Evolutionary conservation across 2,797 vertebrate genomes (phyloP), one percentile per base, ranked within the genome.

Genomic region (Onychomys torridus): DNA sequence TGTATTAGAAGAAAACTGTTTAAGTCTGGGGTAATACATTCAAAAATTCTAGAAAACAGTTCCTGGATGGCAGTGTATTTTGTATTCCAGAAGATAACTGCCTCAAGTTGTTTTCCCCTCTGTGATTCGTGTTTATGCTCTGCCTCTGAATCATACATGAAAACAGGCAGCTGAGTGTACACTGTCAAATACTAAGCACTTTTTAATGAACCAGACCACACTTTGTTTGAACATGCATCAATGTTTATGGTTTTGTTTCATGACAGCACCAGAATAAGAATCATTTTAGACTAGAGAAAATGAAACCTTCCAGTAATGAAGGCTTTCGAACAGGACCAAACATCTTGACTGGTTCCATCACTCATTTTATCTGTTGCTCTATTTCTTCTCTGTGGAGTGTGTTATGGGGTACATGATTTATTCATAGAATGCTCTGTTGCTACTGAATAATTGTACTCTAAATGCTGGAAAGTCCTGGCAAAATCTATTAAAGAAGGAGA

Each of bases 401-500:
- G 97, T 97, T 97, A 89, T 43, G 91, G 77, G 98, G 97, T 97
- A 95, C 97, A 91, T 98, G 97, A 98, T 98, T 98, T 98, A 98
- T 98, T 99, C 98, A 98, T 96, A 78, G 98, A 95, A 94, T 94
- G 93, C 85, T 23, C 95, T 96, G 96, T 97, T 97, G 73, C 97
- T 94, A 95, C 95, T 92, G 82, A 96, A 96, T 96, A 91, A 93
- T 59, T 97, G 84, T 94, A 94, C 94, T 97, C 97, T 97, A 97
- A 98, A 97, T 95, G 94, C 82, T 91, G 94, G 98, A 97, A 97
- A 97, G 78, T 96, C 88, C 43, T 98, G 97, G 97, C 96, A 98
- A 97, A 97, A 98, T 69, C 95, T 94, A 97, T 98, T 98, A 98
- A 97, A 92, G 78, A 63, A 87, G 93, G 73, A 88, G 84, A 98